phyloP scores from a whole-genome alignment of 2,113 vertebrate genomes.

The Proterorhinus semilunaris region DNA sequence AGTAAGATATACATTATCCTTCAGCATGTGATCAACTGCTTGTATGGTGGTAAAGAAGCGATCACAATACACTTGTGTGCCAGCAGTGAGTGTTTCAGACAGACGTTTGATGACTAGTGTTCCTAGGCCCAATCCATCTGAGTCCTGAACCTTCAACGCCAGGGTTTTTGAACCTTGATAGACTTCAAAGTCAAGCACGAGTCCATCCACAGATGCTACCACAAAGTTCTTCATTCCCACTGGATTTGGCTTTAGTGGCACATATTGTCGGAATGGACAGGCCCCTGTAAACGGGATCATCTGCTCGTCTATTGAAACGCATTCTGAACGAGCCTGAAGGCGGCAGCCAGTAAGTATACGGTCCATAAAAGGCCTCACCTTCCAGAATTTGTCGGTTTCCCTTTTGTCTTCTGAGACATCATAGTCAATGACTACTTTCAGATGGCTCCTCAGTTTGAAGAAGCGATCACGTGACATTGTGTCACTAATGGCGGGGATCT shows the following conservation, averaged over 20 bases:
- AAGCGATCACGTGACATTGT: too few species aligned
- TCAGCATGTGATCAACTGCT: neutral
- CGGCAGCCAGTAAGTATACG: neutral
- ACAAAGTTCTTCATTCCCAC: neutral
- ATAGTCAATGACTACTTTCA: neutral
- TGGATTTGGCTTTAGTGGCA: neutral
- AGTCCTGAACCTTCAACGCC: too few species aligned
- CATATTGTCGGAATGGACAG: neutral
- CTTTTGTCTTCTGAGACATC: neutral
- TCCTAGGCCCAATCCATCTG: too few species aligned
- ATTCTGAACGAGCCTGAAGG: neutral
- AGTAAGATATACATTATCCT: neutral
- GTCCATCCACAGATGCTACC: neutral
- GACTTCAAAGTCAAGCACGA: neutral
- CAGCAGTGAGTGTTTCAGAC: too few species aligned
- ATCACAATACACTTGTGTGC: neutral
- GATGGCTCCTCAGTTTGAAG: too few species aligned
- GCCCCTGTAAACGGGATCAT: neutral
- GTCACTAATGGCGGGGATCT: neutral
- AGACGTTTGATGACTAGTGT: too few species aligned
- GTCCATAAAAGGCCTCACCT: neutral
- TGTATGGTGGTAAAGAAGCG: neutral
- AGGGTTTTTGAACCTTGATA: neutral
- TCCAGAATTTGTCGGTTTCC: neutral
- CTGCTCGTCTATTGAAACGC: neutral